phyloP scores from a whole-genome alignment of 2,888 invertebrate species.

The Hoplodrina ambigua region DNA sequence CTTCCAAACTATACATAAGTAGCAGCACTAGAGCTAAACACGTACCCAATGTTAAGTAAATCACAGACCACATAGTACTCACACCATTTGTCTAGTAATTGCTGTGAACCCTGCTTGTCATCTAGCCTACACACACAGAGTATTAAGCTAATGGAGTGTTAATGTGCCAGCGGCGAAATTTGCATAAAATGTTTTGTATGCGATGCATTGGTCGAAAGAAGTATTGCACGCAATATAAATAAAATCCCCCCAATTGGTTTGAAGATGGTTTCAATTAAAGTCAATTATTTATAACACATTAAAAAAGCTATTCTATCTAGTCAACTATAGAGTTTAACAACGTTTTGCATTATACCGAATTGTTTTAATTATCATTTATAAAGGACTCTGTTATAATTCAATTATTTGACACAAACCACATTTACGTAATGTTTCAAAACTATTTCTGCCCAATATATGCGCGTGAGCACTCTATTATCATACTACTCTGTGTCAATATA shows the following conservation, averaged over 20 bases:
- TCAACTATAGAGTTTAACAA: neutral
- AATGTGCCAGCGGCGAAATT: neutral
- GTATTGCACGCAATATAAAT: neutral
- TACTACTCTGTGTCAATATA: constrained; percentile 43
- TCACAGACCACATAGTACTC: constrained; percentile 45
- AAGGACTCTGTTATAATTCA: no score
- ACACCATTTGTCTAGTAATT: constrained; percentile 44
- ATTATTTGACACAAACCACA: neutral
- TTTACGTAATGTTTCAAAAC: neutral
- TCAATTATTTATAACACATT: neutral
- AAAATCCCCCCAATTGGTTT: neutral
- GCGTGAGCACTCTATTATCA: constrained; percentile 38
- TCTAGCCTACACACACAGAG: constrained; percentile 47
- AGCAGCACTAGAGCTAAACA: constrained; percentile 17
- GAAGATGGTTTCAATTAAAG: neutral
- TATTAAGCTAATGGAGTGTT: constrained; percentile 45
- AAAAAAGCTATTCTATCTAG: neutral
- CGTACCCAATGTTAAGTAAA: constrained; percentile 25
- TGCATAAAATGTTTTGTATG: neutral
- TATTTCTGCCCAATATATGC: neutral
- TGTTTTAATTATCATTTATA: no score
- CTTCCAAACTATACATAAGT: constrained; percentile 30
- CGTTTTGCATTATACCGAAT: neutral
- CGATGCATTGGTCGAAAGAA: neutral
- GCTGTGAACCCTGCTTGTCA: constrained; percentile 56